Percentiles rank a stretch among this genome's conserved stretches.
Conservation (phyloP, 2,888 invertebrate species). For the Vannuccia rotundouncinata region DNA sequence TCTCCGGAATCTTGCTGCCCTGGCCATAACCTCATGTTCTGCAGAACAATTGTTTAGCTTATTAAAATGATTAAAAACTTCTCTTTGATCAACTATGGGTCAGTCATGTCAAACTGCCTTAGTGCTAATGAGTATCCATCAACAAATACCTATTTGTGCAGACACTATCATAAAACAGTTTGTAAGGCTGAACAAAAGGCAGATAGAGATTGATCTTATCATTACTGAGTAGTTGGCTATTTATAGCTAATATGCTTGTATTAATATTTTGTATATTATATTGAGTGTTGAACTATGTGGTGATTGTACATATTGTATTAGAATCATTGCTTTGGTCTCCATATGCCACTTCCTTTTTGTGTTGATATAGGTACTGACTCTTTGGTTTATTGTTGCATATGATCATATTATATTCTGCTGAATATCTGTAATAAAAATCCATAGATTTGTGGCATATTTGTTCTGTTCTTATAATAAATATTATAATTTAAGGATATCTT, state of each 20-base stretch:
- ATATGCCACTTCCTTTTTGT: no score
- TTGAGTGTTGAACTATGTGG: no score
- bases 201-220: constrained; percentile 18
- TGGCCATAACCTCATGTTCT: constrained; percentile 21
- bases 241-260: neutral
- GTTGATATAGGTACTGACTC: no score
- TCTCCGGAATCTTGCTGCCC: constrained; percentile 23
- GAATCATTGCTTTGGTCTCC: no score
- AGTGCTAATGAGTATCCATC: constrained; percentile 20
- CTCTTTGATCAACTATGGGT: constrained; percentile 24
- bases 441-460: no score
- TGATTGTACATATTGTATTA: no score
- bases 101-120: constrained; percentile 24
- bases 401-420: no score
- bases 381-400: no score
- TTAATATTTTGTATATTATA: no score
- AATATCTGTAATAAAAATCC: no score
- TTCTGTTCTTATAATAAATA: no score
- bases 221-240: neutral
- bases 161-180: constrained; percentile 26
- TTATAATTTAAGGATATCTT: no score
- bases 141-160: constrained; percentile 21
- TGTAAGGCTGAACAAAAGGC: constrained; percentile 15
- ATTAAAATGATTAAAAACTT: constrained; percentile 24
- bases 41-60: constrained; percentile 12